A percentile compares a stretch with the other conserved stretches of the same genome.
phyloP scores from a whole-genome alignment of 2,888 invertebrate species.

The Crematogaster levior region DNA sequence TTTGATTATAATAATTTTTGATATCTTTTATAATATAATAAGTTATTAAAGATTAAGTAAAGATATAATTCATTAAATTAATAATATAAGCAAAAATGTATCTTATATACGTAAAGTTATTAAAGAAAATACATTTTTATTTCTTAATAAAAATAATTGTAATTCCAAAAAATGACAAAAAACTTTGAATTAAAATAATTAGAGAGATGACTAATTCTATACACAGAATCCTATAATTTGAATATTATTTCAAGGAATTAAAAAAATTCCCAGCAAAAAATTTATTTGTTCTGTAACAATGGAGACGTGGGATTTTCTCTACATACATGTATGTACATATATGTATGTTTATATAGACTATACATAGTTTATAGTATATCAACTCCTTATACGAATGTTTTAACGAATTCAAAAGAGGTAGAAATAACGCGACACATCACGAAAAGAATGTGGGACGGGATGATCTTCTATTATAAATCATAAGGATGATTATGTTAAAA shows the following conservation, averaged over 20 bases:
- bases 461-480: slow-evolving; percentile 65
- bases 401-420: background rate
- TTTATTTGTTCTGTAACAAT: background rate
- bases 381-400: background rate
- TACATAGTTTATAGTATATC: too few relatives aligned
- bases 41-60: too few relatives aligned
- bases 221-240: background rate
- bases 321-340: too few relatives aligned
- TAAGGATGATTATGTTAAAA: slow-evolving; percentile 70
- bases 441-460: slow-evolving; percentile 20
- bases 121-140: too few relatives aligned
- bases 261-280: background rate
- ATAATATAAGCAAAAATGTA: too few relatives aligned
- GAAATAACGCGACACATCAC: slow-evolving; percentile 18
- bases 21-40: too few relatives aligned
- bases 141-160: background rate
- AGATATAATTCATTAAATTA: too few relatives aligned
- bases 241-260: background rate
- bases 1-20: background rate
- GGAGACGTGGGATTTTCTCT: too few relatives aligned
- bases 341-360: too few relatives aligned
- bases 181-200: background rate
- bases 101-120: too few relatives aligned
- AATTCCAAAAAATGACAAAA: background rate
- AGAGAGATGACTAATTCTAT: background rate